Percentiles rank a stretch among this genome's conserved stretches.
Evolutionary conservation across 2,797 vertebrate species (phyloP).

Genomic region (Sebastes alutus): DNA sequence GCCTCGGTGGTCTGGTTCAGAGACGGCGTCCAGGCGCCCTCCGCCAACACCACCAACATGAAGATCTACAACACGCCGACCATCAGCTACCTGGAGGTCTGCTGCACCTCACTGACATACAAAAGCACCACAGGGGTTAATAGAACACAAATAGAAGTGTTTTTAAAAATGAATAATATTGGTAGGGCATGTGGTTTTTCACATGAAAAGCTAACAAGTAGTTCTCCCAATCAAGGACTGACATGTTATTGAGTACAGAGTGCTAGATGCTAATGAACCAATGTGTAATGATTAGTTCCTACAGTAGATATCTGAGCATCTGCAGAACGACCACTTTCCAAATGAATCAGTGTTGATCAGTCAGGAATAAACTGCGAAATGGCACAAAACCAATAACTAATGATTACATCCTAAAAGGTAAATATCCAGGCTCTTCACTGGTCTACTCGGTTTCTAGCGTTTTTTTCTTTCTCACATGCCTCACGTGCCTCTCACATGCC

Average conservation of each 20-base stretch:
- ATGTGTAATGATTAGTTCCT: neutral
- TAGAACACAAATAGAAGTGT: neutral
- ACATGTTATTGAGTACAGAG: neutral
- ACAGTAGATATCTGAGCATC: neutral
- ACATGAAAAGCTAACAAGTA: neutral
- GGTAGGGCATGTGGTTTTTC: neutral
- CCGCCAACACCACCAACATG: constrained; percentile 90
- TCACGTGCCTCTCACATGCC: neutral
- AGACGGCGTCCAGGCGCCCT: constrained; percentile 89
- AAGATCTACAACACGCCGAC: constrained; percentile 90
- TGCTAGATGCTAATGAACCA: neutral
- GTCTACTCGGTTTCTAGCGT: neutral
- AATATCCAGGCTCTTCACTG: neutral
- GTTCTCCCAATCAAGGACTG: neutral
- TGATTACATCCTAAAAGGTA: neutral
- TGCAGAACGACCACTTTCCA: neutral
- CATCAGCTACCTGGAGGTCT: constrained; percentile 93
- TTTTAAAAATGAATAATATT: neutral
- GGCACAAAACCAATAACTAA: neutral
- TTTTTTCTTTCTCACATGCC: neutral
- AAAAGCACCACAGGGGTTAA: neutral
- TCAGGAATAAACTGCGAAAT: neutral
- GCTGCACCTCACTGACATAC: neutral
- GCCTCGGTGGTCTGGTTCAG: constrained; percentile 93
- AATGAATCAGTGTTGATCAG: neutral